phyloP scores from a whole-genome alignment of 2,113 vertebrate genomes.

The Lycocorax pyrrhopterus region DNA sequence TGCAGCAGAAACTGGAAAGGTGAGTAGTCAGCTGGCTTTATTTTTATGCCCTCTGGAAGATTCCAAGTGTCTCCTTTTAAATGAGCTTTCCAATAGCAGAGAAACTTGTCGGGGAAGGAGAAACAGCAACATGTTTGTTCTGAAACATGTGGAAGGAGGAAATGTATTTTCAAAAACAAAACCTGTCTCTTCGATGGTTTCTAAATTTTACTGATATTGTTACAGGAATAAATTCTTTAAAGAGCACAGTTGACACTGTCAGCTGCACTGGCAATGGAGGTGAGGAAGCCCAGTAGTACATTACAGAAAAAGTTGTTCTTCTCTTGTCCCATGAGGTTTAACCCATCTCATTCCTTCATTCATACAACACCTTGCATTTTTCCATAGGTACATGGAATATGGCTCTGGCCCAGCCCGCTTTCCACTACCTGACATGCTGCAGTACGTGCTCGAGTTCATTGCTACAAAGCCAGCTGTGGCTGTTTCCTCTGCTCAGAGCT shows the following conservation, averaged over 20 bases:
- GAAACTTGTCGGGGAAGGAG: not conserved
- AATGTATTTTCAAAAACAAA: not conserved
- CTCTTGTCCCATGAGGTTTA: not conserved
- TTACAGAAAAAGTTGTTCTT: not conserved
- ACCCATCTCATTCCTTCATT: not conserved
- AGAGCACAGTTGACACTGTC: not conserved
- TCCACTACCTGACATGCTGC: slow-evolving; percentile 90
- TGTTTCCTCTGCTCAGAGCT: slow-evolving; percentile 43
- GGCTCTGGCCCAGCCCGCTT: slow-evolving; percentile 87
- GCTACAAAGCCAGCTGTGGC: slow-evolving; percentile 72
- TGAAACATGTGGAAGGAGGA: not conserved
- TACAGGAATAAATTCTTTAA: not conserved
- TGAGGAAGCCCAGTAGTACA: not conserved
- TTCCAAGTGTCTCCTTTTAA: not conserved
- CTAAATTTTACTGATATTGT: not conserved
- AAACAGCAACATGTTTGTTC: not conserved
- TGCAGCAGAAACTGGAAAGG: slow-evolving; percentile 92
- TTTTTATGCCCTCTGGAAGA: not conserved
- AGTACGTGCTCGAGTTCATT: slow-evolving; percentile 92
- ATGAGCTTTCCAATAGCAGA: not conserved
- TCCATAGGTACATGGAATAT: slow-evolving; percentile 85
- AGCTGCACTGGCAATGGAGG: not conserved
- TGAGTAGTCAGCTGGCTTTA: slow-evolving; percentile 12
- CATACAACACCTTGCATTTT: not conserved
- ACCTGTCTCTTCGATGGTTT: not conserved